Evolutionary conservation across 2,888 invertebrate genomes (phyloP), one percentile per base, ranked within the genome.

Genomic region (Caenorhabditis sp.): DNA sequence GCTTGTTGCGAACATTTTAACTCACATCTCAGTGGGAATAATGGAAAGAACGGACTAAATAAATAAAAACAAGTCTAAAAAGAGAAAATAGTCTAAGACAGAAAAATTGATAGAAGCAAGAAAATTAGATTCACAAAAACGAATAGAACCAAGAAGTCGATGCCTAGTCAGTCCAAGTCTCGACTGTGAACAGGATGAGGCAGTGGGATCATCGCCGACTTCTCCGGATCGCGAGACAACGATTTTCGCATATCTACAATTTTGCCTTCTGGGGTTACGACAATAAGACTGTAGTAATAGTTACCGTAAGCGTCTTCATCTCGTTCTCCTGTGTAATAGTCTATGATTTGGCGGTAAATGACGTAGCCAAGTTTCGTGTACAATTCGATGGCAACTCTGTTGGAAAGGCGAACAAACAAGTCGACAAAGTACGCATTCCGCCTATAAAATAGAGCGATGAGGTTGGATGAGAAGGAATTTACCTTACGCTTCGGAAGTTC

Each of bases 271-370:
- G 4, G 3, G 26, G 9, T 3, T 26, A 13, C 3, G 1, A 20
- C 43, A 6, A 15, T 2, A 20, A 15, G 50, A 27, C 17, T n/a
- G 1, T n/a, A 20, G 13, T 27, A 17, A 27, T 27, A 59, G 45
- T 8, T 91, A 96, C 96, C 99, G 92, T 94, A 99, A 66, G 98
- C 99, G 92, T 99, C 95, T 92, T 99, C 99, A 90, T 98, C 97
- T 22, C 95, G 94, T 4, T 96, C 95, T 17, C 96, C 96, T 13
- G 96, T 96, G 90, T 99, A 99, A 91, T 99, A 99, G 90, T 97
- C 97, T 84, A 99, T 91, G 48, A 99, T 97, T 45, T 95, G 94
- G 71, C 99, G 92, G 90, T 98, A 99, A 0, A 98, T 94, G 83
- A 95, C 95, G 89, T 99, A 99, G 22, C 97, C 98, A 70, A 81